Evolutionary conservation across 2,797 vertebrate genomes (phyloP).

Genomic region (Salarias fasciatus): DNA sequence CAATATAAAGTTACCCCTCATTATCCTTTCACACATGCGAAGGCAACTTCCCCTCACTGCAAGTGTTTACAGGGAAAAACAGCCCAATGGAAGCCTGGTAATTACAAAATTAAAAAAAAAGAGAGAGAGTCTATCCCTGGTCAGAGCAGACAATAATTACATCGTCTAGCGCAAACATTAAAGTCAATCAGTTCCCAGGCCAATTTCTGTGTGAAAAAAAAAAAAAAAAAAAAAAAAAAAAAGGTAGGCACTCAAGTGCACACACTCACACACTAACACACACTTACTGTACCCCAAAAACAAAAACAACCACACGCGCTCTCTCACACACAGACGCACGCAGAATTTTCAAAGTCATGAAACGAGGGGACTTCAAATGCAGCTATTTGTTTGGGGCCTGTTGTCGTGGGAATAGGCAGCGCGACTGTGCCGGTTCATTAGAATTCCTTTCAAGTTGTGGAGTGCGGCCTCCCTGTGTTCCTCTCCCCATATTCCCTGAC

Average conservation of each 20-base stretch:
- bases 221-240: slow-evolving; percentile 40
- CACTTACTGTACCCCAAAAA: slow-evolving; percentile 66
- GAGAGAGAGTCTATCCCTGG: slow-evolving; percentile 55
- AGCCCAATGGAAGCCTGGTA: slow-evolving; percentile 38
- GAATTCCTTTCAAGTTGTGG: slow-evolving; percentile 88
- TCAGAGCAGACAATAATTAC: slow-evolving; percentile 74
- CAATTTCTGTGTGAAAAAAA: slow-evolving; percentile 48
- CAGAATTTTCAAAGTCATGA: slow-evolving; percentile 84
- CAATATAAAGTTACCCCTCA: slow-evolving; percentile 36
- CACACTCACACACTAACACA: slow-evolving; percentile 30
- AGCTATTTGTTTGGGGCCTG: slow-evolving; percentile 89
- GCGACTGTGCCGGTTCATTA: slow-evolving; percentile 85
- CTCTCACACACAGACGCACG: slow-evolving; percentile 51
- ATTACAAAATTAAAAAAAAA: slow-evolving; percentile 53
- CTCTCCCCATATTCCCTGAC: slow-evolving; percentile 86
- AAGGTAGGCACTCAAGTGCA: slow-evolving; percentile 55
- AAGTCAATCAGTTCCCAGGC: slow-evolving; percentile 70
- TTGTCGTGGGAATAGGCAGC: slow-evolving; percentile 86
- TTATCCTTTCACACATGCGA: slow-evolving; percentile 17
- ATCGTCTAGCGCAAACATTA: slow-evolving; percentile 70
- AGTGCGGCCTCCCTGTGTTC: slow-evolving; percentile 85
- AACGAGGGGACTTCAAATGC: slow-evolving; percentile 88
- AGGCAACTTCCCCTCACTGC: slow-evolving; percentile 21
- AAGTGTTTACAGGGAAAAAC: slow-evolving; percentile 19
- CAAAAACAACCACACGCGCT: slow-evolving; percentile 63